Conservation (phyloP, 2,797 vertebrate species). For the Hephaestus fuliginosus region DNA sequence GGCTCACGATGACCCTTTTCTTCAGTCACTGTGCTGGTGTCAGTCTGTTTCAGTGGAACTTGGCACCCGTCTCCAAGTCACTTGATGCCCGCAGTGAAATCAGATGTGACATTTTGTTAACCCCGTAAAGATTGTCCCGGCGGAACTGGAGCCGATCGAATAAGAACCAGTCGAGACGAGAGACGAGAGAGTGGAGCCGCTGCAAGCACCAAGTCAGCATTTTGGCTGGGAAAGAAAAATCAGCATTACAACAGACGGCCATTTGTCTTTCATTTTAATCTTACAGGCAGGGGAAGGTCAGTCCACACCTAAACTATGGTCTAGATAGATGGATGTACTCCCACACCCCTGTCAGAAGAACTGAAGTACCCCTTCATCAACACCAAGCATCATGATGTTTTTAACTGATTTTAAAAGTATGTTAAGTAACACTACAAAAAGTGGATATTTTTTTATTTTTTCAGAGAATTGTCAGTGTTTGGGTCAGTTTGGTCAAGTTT, state of each 20-base stretch:
- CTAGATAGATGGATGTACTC: neutral
- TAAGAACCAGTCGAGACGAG: slow-evolving; percentile 42
- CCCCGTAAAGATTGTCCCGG: slow-evolving; percentile 67
- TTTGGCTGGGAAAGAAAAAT: slow-evolving; percentile 37
- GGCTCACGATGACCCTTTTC: slow-evolving; percentile 5
- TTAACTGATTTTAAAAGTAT: neutral
- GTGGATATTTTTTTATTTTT: neutral
- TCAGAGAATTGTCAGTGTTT: neutral
- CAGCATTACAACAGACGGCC: slow-evolving; percentile 1
- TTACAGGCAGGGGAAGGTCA: slow-evolving; percentile 1
- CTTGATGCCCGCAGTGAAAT: slow-evolving; percentile 69
- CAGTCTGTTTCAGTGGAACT: slow-evolving; percentile 49
- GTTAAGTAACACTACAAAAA: neutral
- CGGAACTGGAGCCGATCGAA: slow-evolving; percentile 68
- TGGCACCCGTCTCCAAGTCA: slow-evolving; percentile 53
- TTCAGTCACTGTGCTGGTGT: slow-evolving; percentile 44
- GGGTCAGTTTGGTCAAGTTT: neutral
- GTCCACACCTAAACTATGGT: neutral
- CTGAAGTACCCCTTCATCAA: neutral
- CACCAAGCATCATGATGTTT: neutral
- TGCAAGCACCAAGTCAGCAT: slow-evolving; percentile 43
- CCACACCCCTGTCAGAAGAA: neutral
- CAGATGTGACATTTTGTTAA: slow-evolving; percentile 79
- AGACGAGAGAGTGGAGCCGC: slow-evolving; percentile 24
- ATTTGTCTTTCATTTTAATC: slow-evolving; percentile 29